Conservation (phyloP, 2,888 invertebrate species). For the Dinocampus coccinellae region DNA sequence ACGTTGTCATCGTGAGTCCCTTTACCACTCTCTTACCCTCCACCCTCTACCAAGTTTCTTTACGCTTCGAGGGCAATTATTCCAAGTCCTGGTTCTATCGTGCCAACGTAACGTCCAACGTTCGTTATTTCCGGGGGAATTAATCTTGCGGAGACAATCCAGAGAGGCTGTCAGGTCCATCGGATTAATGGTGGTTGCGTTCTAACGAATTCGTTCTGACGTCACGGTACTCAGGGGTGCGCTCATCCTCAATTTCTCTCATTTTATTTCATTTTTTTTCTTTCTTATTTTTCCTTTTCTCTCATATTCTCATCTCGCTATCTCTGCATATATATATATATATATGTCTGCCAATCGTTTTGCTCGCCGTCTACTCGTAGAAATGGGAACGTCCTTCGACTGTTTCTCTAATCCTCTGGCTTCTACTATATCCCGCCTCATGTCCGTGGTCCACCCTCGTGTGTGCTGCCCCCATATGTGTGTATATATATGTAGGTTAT, state of each 20-base stretch:
- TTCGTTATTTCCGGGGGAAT: slow-evolving; percentile 51
- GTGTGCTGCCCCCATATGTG: slow-evolving; percentile 42
- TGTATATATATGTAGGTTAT: slow-evolving; percentile 23
- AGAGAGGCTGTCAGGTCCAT: slow-evolving; percentile 47
- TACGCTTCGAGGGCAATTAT: slow-evolving; percentile 30
- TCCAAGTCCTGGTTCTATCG: slow-evolving; percentile 39
- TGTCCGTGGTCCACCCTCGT: slow-evolving; percentile 36
- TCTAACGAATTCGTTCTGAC: slow-evolving; percentile 50
- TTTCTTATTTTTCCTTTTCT: slow-evolving; percentile 18
- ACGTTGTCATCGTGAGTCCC: slow-evolving; percentile 46
- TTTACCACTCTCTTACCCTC: not conserved
- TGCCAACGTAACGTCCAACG: slow-evolving; percentile 12
- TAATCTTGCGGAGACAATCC: slow-evolving; percentile 41
- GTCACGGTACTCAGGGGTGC: slow-evolving; percentile 37
- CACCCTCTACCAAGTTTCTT: not conserved
- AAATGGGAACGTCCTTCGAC: slow-evolving; percentile 51
- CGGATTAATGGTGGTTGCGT: slow-evolving; percentile 51
- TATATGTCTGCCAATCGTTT: slow-evolving; percentile 41
- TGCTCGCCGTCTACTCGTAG: slow-evolving; percentile 17
- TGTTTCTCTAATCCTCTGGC: slow-evolving; percentile 55
- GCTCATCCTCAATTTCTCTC: slow-evolving; percentile 20
- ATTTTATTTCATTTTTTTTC: no score
- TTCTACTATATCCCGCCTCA: slow-evolving; percentile 22
- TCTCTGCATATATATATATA: not conserved
- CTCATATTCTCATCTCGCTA: slow-evolving; percentile 14